phyloP scores from a whole-genome alignment of 2,888 invertebrate species.

The Meliscaeva auricollis region DNA sequence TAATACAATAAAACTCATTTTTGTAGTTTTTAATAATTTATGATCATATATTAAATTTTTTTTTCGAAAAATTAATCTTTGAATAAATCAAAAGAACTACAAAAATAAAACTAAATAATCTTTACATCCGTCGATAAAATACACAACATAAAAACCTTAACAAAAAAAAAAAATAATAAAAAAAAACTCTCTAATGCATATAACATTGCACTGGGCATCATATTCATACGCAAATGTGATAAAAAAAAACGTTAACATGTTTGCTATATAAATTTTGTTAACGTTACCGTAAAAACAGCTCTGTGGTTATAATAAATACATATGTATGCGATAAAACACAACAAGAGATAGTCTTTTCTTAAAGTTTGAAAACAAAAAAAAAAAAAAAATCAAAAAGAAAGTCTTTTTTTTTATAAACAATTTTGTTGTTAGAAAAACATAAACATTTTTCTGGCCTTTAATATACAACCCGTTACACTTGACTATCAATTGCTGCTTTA shows the following conservation, averaged over 20 bases:
- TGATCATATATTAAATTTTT: conserved; percentile 43
- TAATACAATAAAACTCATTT: neutral
- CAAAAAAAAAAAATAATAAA: conserved; percentile 17
- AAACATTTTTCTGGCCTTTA: conserved; percentile 16
- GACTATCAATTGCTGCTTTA: conserved; percentile 30
- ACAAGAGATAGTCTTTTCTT: conserved; percentile 28
- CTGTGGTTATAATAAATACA: conserved; percentile 26
- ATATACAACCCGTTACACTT: conserved; percentile 5
- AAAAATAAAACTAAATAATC: conserved; percentile 20
- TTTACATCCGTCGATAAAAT: conserved; percentile 17
- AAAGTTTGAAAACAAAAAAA: neutral
- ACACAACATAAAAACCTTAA: conserved; percentile 11
- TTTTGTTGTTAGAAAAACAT: conserved; percentile 1
- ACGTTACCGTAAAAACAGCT: conserved; percentile 29
- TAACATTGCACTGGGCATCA: neutral
- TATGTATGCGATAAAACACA: conserved; percentile 5
- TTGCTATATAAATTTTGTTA: conserved; percentile 48
- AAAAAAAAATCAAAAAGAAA: conserved; percentile 5
- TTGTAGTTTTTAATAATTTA: conserved; percentile 55
- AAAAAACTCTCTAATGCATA: too few species aligned
- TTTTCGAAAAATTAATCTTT: conserved; percentile 21
- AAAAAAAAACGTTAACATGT: conserved; percentile 30
- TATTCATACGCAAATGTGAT: neutral
- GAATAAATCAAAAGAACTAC: conserved; percentile 32
- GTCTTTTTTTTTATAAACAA: neutral